These are phyloP conservation scores for Oreamnos americanus DNA, from an alignment of 2,113 vertebrate species.

Conservation along the genomic window DNA sequence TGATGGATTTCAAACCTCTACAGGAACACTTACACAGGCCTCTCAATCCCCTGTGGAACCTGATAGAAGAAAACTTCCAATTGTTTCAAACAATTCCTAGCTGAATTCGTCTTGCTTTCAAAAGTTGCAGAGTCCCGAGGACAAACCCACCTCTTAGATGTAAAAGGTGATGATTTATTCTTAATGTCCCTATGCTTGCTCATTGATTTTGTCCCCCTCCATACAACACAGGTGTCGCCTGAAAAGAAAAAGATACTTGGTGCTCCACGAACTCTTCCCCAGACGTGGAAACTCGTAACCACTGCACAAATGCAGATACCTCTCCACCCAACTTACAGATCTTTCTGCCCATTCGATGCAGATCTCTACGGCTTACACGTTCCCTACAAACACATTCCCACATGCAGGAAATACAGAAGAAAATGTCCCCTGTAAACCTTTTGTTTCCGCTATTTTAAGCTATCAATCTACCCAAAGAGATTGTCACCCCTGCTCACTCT, in stretches of 20 bases:
- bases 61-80: constrained; percentile 30
- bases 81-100: constrained; percentile 49
- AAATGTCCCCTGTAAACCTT: background rate
- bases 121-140: constrained; percentile 39
- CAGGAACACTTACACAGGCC: background rate
- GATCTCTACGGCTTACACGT: background rate
- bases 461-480: background rate
- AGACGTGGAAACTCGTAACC: background rate
- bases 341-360: background rate
- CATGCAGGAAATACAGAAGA: background rate
- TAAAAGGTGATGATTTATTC: constrained; percentile 50
- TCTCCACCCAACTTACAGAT: background rate
- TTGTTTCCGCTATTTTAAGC: background rate
- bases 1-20: constrained; percentile 47
- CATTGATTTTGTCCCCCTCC: background rate
- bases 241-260: constrained; percentile 25
- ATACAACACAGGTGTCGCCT: background rate
- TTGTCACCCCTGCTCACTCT: background rate
- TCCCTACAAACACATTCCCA: background rate
- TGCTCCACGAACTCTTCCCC: background rate
- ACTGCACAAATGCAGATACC: background rate
- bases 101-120: constrained; percentile 52
- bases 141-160: background rate
- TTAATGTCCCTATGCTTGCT: background rate
- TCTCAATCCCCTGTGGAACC: constrained; percentile 6